Conservation (phyloP, 1,140 invertebrate species). For the Portunus trituberculatus region DNA sequence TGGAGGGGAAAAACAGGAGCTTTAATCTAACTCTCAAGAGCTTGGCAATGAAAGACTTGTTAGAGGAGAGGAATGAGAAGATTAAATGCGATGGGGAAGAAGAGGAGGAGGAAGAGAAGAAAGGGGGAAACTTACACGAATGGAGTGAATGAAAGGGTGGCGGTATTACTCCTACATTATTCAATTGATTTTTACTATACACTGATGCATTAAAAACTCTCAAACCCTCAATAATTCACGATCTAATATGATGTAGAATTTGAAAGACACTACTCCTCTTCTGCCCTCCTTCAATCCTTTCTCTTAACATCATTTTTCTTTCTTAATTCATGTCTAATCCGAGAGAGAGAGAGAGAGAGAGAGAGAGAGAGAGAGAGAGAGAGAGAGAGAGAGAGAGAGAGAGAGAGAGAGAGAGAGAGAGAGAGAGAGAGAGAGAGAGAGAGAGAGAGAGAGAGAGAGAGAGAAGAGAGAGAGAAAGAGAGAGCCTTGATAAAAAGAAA, state of each 20-base stretch:
- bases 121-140: neutral
- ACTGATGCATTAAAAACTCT: too few relatives aligned
- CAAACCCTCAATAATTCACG: too few relatives aligned
- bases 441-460: too few relatives aligned
- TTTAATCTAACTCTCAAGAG: neutral
- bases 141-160: neutral
- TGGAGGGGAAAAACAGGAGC: neutral
- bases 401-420: too few relatives aligned
- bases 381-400: too few relatives aligned
- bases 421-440: too few relatives aligned
- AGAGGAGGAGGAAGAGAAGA: neutral
- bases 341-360: too few relatives aligned
- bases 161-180: neutral
- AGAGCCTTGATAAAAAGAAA: too few relatives aligned
- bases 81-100: neutral
- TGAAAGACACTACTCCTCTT: neutral
- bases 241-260: neutral
- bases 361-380: too few relatives aligned
- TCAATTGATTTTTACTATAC: neutral
- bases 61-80: neutral
- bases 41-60: neutral
- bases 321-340: too few relatives aligned
- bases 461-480: too few relatives aligned
- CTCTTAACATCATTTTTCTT: neutral
- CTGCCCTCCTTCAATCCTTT: neutral